Base-by-base conservation (phyloP, 2,888 invertebrate genomes). In the Drosophila acutilabella region DNA sequence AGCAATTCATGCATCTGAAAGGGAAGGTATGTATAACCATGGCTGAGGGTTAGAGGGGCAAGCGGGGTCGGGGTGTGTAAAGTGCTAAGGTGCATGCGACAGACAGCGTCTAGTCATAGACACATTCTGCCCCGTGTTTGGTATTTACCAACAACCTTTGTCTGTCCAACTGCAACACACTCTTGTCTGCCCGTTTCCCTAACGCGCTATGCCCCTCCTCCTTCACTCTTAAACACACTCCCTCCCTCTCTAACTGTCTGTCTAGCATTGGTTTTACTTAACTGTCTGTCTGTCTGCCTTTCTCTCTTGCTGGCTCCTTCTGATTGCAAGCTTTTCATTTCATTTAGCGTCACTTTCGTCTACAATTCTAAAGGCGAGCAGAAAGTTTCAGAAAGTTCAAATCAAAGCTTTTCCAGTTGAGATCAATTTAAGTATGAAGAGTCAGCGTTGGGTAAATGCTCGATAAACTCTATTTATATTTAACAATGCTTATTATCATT, bases 61-160 rank as follows among this genome's bases (percentile, higher is more conserved):
- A 10, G 14, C 8, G 8, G 14, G 14, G 14, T 10, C 2, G 2
- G 4, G 50, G 6, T 6, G 48, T 6, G 14, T 8, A 18, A 41
- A 50, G 75, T 75, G 75, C 56, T 72, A 64, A 72, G 72, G 76
- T 73, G 76, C 45, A 57, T 38, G 36, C 36, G 11, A 47, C 78
- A 78, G 78, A 74, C 78, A 64, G 69, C 45, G 75, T 76, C 75
- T 76, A 76, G 75, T 65, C 79, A 74, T 61, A 76, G 60, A 78
- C 80, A 66, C 54, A 51, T 61, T 54, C 71, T 69, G 42, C 48
- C 64, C 47, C 61, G 64, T 58, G 68, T 45, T 57, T 57, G 57
- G 23, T 47, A 57, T 57, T 57, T 47, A 59, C 40, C 58, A 76
- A 70, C 74, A 78, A 74, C 72, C 65, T 78, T 69, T 75, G 74